These are phyloP conservation scores for Cisticola juncidis DNA, from an alignment of 2,113 vertebrate species.

Conservation along the genomic window DNA sequence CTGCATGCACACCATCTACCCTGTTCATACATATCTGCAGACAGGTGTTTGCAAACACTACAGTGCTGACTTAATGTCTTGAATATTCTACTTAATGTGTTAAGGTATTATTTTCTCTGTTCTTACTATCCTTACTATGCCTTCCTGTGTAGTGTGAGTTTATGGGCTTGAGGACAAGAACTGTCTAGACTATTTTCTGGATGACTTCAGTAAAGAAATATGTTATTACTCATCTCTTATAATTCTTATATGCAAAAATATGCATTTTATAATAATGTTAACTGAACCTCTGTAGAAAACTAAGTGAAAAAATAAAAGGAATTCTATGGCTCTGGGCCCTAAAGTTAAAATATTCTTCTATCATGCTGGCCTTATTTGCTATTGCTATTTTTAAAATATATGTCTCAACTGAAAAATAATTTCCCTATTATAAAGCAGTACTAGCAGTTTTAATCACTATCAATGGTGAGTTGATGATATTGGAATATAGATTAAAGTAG, in stretches of 20 bases:
- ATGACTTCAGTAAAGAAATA: background rate
- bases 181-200: background rate
- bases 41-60: background rate
- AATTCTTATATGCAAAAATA: background rate
- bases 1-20: background rate
- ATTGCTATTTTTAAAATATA: background rate
- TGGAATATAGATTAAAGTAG: background rate
- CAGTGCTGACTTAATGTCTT: background rate
- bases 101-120: background rate
- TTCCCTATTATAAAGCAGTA: background rate
- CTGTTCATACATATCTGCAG: background rate
- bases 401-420: background rate
- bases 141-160: background rate
- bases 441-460: background rate
- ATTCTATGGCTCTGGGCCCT: background rate
- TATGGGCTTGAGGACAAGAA: background rate
- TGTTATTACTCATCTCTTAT: background rate
- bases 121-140: background rate
- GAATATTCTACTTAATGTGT: background rate
- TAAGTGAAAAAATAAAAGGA: background rate
- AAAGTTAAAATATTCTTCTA: background rate
- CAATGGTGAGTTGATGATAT: background rate
- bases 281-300: background rate
- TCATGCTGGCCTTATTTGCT: background rate
- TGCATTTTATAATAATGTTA: background rate